Evolutionary conservation across 2,113 vertebrate species (phyloP).

Genomic region (Galbula dea): DNA sequence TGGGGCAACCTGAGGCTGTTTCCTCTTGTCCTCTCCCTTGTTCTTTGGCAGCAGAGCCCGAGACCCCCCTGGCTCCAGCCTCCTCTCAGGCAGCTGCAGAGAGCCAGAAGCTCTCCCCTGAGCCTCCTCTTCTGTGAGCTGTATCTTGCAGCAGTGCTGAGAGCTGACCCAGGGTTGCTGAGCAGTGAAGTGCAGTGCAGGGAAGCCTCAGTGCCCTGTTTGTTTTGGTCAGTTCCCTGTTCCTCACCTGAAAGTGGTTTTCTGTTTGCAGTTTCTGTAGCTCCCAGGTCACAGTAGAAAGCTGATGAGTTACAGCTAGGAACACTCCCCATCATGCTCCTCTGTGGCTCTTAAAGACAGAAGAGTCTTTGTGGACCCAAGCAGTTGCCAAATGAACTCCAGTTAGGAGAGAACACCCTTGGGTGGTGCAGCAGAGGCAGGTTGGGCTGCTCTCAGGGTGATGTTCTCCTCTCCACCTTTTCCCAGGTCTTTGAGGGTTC

Average conservation of each 20-base stretch:
- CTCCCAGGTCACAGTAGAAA: not conserved
- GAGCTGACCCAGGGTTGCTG: not conserved
- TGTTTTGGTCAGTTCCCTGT: not conserved
- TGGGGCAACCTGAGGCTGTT: not conserved
- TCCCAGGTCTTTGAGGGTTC: not conserved
- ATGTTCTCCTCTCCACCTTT: not conserved
- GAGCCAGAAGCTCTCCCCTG: not conserved
- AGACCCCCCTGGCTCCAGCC: not conserved
- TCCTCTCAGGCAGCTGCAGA: not conserved
- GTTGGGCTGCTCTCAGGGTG: too few species aligned
- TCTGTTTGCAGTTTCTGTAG: not conserved
- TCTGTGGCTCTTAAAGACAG: not conserved
- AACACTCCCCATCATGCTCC: not conserved
- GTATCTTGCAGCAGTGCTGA: not conserved
- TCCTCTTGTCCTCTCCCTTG: not conserved
- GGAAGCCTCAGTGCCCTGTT: not conserved
- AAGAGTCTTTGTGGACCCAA: not conserved
- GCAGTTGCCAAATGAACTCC: not conserved
- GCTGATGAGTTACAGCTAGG: not conserved
- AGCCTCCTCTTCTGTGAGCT: not conserved
- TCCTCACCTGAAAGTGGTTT: accelerated
- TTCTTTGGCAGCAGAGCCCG: not conserved
- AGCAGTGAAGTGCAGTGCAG: not conserved
- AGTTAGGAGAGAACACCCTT: too few species aligned
- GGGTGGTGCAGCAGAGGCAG: too few species aligned